Evolutionary conservation across 37 sponge, comb jelly and placozoan species (phyloP), one percentile per base, ranked within the genome.

Genomic region (Tethya wilhelma): DNA sequence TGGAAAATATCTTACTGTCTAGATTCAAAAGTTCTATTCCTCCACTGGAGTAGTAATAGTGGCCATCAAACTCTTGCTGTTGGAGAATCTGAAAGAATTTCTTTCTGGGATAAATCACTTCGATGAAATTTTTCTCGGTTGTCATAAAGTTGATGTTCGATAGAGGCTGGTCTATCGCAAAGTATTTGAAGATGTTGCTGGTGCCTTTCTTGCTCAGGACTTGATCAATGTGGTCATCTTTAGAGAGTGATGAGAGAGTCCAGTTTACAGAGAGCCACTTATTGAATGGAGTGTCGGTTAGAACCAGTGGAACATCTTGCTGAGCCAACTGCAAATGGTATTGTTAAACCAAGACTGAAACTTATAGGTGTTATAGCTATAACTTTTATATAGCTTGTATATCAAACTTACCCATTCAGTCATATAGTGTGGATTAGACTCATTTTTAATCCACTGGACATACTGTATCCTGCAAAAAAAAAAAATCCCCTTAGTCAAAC

Each of bases 31-130:
- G 14, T 26, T 76, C 72, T 26, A 88, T 77, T 4, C 56, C 83
- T 70, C 89, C 89, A 71, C 83, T 82, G 29, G 89, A 33, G 49
- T 88, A 88, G 71, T 77, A 77, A 30, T 70, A 82, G 56, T 43
- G 42, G 20, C 72, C 78, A 44, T 68, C 69, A 56, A 65, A 44
- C 0, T 9, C 23, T 19, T 29, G 23, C 8, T 44, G 65, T 49
- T 3, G 57, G 1, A 87, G 31, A 17, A 74, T 17, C 26, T 34
- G 23, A 45, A 88, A 69, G 65, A 82, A 88, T 4, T 67, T 32
- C 57, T 60, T 42, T 1, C 38, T 42, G 30, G 82, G 34, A 63
- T 78, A 60, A 26, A 69, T 60, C 2, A 64, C 28, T 32, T 81
- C 83, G 0, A 71, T 49, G 33, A 44, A 88, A n/a, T 44, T 46